These are phyloP conservation scores for Hydractinia symbiolongicarpus DNA, from an alignment of 30 jellyfish, hydroid and myxozoan genomes.

Conservation along the genomic window DNA sequence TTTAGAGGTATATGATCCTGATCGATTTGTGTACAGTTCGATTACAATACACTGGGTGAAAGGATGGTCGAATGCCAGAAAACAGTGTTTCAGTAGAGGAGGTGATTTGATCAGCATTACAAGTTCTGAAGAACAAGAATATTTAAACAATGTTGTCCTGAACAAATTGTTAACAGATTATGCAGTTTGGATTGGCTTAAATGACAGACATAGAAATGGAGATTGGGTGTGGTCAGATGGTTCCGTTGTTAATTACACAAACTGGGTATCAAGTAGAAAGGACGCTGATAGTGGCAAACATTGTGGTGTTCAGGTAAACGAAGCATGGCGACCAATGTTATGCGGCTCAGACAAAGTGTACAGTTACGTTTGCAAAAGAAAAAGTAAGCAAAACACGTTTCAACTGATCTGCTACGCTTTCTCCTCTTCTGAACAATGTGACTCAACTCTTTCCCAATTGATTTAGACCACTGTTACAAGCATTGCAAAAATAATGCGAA, in stretches of 20 bases:
- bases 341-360: not conserved
- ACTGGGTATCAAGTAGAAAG: not conserved
- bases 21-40: not conserved
- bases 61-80: not conserved
- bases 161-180: not conserved
- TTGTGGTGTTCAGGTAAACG: constrained; percentile 1
- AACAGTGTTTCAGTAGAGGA: not conserved
- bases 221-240: not conserved
- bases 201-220: not conserved
- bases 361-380: not conserved
- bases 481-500: not conserved
- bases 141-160: not conserved
- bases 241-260: not conserved
- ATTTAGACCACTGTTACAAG: constrained; percentile 1
- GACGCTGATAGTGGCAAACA: not conserved
- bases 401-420: not conserved
- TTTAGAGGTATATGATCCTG: constrained; percentile 1
- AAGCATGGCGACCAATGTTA: not conserved
- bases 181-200: not conserved
- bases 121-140: not conserved
- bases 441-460: not conserved
- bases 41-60: not conserved
- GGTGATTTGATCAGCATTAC: not conserved
- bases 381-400: not conserved
- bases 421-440: not conserved